A percentile compares a stretch with the other conserved stretches of the same genome.
Conservation (phyloP, 2,888 invertebrate species). For the Melitaea athalia region DNA sequence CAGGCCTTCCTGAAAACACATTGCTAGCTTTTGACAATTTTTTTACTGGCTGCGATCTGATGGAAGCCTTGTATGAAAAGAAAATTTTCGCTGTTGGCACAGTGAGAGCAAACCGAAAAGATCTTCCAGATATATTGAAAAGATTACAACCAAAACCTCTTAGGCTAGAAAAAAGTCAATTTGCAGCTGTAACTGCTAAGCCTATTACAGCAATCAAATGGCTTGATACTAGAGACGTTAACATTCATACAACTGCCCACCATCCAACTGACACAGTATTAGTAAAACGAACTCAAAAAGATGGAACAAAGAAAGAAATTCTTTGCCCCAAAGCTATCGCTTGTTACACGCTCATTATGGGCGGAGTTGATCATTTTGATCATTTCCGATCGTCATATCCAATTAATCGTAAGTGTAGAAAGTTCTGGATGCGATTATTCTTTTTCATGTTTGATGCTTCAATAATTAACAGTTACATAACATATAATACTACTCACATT, state of each 20-base stretch:
- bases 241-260: slow-evolving; percentile 45
- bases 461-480: slow-evolving; percentile 43
- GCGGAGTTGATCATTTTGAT: slow-evolving; percentile 51
- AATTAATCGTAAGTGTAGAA: slow-evolving; percentile 46
- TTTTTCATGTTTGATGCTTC: slow-evolving; percentile 45
- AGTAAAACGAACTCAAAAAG: slow-evolving; percentile 36
- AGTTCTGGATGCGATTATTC: slow-evolving; percentile 50
- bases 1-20: slow-evolving; percentile 40
- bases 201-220: slow-evolving; percentile 46
- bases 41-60: slow-evolving; percentile 44
- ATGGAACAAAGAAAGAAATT: slow-evolving; percentile 47
- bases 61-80: slow-evolving; percentile 42
- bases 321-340: slow-evolving; percentile 50
- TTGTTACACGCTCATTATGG: slow-evolving; percentile 48
- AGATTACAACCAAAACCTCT: slow-evolving; percentile 42
- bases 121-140: slow-evolving; percentile 43
- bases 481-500: slow-evolving; percentile 38
- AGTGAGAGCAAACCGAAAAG: slow-evolving; percentile 45
- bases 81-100: slow-evolving; percentile 47
- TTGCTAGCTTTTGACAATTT: slow-evolving; percentile 49
- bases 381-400: slow-evolving; percentile 51
- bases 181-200: slow-evolving; percentile 43
- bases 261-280: slow-evolving; percentile 38
- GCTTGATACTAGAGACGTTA: slow-evolving; percentile 45
- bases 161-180: slow-evolving; percentile 42